phyloP scores from a whole-genome alignment of 2,888 invertebrate species.

The Pollenia angustigena region DNA sequence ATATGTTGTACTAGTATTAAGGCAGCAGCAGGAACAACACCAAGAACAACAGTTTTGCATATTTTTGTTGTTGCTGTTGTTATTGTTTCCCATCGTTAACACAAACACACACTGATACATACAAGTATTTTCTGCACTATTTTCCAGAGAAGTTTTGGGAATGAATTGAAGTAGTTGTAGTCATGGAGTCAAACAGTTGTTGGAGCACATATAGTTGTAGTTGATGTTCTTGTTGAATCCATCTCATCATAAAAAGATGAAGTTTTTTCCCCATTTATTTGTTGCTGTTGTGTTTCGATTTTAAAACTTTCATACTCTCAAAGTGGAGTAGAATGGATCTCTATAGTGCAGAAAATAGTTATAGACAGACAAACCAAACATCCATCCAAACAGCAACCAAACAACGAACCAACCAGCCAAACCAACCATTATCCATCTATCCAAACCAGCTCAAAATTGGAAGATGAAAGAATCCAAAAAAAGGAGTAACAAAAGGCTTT shows the following conservation, averaged over 20 bases:
- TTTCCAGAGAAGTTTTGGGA: slow-evolving; percentile 69
- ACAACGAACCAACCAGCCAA: slow-evolving; percentile 11
- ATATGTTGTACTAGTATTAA: slow-evolving; percentile 55
- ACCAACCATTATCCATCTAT: background rate
- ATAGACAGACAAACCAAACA: slow-evolving; percentile 20
- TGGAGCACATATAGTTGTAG: slow-evolving; percentile 76
- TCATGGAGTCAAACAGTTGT: slow-evolving; percentile 51
- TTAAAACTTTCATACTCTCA: slow-evolving; percentile 45
- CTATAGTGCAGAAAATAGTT: slow-evolving; percentile 9
- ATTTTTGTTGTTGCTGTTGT: slow-evolving; percentile 40
- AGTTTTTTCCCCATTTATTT: slow-evolving; percentile 20
- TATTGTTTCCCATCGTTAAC: slow-evolving; percentile 46
- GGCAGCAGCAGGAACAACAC: slow-evolving; percentile 41
- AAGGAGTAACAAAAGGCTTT: slow-evolving; percentile 44
- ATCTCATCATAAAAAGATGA: slow-evolving; percentile 56
- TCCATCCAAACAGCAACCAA: background rate
- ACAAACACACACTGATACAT: background rate
- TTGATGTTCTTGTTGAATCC: slow-evolving; percentile 54
- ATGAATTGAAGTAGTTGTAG: slow-evolving; percentile 27
- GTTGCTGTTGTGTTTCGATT: slow-evolving; percentile 36
- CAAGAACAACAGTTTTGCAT: slow-evolving; percentile 64
- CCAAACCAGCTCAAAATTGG: slow-evolving; percentile 11
- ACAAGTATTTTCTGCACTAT: slow-evolving; percentile 62
- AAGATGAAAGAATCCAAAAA: slow-evolving; percentile 47
- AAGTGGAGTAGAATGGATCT: slow-evolving; percentile 19